phyloP scores from a whole-genome alignment of 2,888 invertebrate genomes.

The Hirtodrosophila confusa region DNA sequence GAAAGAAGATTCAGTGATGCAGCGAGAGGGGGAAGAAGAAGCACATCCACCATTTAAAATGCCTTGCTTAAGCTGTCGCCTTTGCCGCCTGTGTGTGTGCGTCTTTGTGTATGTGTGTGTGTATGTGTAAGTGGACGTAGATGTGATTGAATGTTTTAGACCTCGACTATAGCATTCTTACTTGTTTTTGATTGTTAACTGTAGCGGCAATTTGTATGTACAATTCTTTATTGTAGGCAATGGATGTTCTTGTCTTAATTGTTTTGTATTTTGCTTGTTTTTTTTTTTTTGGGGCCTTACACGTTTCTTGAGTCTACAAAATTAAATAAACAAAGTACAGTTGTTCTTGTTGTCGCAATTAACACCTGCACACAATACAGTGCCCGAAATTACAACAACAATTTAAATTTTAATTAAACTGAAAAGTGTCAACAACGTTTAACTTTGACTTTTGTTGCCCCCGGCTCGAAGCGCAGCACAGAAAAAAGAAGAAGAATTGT shows the following conservation, averaged over 20 bases:
- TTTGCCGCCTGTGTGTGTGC: too few species aligned
- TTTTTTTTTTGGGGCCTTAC: constrained; percentile 5
- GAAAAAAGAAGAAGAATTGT: not conserved
- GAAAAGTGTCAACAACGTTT: constrained; percentile 70
- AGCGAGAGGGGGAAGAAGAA: too few species aligned
- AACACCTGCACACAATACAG: constrained; percentile 63
- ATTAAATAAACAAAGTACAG: constrained; percentile 43
- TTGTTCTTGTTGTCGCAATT: constrained; percentile 33
- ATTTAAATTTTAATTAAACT: constrained; percentile 47
- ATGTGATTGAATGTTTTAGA: too few species aligned
- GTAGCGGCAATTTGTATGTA: constrained; percentile 22
- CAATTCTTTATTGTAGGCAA: constrained; percentile 7
- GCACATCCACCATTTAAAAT: too few species aligned
- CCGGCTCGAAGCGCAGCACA: not conserved
- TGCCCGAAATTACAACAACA: constrained; percentile 36
- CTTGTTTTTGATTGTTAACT: constrained; percentile 22
- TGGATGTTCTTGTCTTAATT: constrained; percentile 8
- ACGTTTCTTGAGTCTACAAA: constrained; percentile 25
- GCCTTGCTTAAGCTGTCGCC: too few species aligned
- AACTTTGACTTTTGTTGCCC: constrained; percentile 61
- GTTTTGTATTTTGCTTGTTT: not conserved
- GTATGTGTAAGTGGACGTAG: too few species aligned
- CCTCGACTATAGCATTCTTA: too few species aligned
- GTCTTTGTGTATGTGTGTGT: too few species aligned
- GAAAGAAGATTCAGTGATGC: too few species aligned